Conservation (phyloP, 2,888 invertebrate species). For the Norana najaformis region DNA sequence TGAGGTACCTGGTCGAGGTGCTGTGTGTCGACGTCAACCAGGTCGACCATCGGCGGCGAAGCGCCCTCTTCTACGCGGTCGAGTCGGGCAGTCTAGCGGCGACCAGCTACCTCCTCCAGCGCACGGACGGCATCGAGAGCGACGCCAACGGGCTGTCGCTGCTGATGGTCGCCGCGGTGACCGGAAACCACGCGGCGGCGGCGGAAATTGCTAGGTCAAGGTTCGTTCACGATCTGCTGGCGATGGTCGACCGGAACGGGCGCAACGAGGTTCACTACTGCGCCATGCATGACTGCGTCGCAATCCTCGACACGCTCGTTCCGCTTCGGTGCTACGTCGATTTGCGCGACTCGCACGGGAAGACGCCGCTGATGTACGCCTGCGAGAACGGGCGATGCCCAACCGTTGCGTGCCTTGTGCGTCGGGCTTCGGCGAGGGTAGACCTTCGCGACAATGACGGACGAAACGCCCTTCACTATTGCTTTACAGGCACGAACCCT, state of each 20-base stretch:
- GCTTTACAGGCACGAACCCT: slow-evolving; percentile 42
- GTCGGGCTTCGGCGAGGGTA: slow-evolving; percentile 35
- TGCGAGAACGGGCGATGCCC: slow-evolving; percentile 38
- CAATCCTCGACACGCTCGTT: slow-evolving; percentile 34
- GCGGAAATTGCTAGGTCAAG: slow-evolving; percentile 40
- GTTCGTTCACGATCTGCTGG: slow-evolving; percentile 37
- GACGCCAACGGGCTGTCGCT: slow-evolving; percentile 40
- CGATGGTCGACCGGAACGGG: slow-evolving; percentile 37
- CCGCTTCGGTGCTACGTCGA: slow-evolving; percentile 26
- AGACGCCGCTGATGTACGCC: slow-evolving; percentile 46
- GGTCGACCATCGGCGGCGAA: slow-evolving; percentile 32
- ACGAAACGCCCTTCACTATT: slow-evolving; percentile 45
- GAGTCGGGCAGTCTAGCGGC: slow-evolving; percentile 40
- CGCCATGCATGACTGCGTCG: slow-evolving; percentile 40
- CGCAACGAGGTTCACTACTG: slow-evolving; percentile 43
- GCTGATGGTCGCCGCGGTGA: slow-evolving; percentile 43
- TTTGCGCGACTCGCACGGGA: slow-evolving; percentile 34
- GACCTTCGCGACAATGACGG: slow-evolving; percentile 39
- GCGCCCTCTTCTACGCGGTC: slow-evolving; percentile 45
- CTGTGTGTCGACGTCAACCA: slow-evolving; percentile 41
- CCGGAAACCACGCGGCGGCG: slow-evolving; percentile 38
- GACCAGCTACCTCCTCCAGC: slow-evolving; percentile 40
- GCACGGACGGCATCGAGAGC: slow-evolving; percentile 28
- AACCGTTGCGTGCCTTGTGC: slow-evolving; percentile 37
- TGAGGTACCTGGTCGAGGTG: slow-evolving; percentile 42